These are phyloP conservation scores for Spodoptera exigua DNA, from an alignment of 2,888 invertebrate genomes.

Conservation along the genomic window DNA sequence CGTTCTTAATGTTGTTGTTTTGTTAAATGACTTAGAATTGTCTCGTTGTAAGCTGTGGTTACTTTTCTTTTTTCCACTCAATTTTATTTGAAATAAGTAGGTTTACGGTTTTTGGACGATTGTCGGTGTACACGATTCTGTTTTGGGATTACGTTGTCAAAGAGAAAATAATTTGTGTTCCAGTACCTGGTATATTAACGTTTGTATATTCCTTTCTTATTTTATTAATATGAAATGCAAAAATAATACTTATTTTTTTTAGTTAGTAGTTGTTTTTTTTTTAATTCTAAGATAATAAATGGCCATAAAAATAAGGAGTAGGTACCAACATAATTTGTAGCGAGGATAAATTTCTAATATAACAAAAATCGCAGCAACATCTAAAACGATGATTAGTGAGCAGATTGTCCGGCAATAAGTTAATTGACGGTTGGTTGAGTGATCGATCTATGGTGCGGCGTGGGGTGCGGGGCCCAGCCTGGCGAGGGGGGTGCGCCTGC, in stretches of 20 bases:
- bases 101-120: conserved; percentile 19
- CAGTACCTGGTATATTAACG: too few relatives aligned
- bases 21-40: conserved; percentile 71
- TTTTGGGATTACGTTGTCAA: neutral
- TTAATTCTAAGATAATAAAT: too few relatives aligned
- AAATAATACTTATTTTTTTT: too few relatives aligned
- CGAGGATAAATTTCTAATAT: conserved; percentile 53
- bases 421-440: conserved; percentile 81
- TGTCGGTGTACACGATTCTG: conserved; percentile 29
- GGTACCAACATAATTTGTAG: conserved; percentile 17
- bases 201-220: too few relatives aligned
- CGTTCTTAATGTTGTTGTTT: conserved; percentile 71
- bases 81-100: conserved; percentile 39
- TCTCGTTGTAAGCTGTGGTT: conserved; percentile 63
- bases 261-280: too few relatives aligned
- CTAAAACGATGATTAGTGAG: conserved; percentile 70
- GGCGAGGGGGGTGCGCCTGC: conserved; percentile 68
- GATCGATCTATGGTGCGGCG: conserved; percentile 76
- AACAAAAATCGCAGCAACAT: conserved; percentile 52
- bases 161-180: neutral
- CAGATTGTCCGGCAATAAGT: conserved; percentile 75
- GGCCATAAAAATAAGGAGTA: conserved; percentile 18
- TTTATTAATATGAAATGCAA: too few relatives aligned
- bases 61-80: conserved; percentile 24
- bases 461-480: conserved; percentile 34